A percentile compares a stretch with the other conserved stretches of the same genome.
phyloP scores from a whole-genome alignment of 2,888 invertebrate genomes.

The Ormyrus nitidulus region DNA sequence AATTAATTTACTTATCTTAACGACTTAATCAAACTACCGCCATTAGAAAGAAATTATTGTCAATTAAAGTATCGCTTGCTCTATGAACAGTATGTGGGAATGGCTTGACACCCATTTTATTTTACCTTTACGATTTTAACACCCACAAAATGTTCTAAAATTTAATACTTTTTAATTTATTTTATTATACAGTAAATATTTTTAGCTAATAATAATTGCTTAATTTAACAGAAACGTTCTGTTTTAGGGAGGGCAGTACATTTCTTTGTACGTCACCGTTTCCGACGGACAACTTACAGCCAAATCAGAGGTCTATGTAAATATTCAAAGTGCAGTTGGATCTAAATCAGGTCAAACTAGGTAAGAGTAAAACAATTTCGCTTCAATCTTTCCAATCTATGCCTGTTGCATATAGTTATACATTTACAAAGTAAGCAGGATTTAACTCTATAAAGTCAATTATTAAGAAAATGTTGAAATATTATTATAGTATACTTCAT shows the following conservation, averaged over 20 bases:
- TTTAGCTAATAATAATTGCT: not conserved
- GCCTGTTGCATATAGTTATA: not conserved
- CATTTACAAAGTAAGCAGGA: not conserved
- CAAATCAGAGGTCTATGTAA: conserved; percentile 83
- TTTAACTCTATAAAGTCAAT: not conserved
- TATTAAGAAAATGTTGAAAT: too few species aligned
- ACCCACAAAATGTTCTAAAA: not conserved
- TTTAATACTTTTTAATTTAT: conserved; percentile 24
- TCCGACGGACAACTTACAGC: conserved; percentile 81
- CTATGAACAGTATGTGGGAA: not conserved
- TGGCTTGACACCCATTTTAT: too few species aligned
- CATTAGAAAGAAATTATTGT: too few species aligned
- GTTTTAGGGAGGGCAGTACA: conserved; percentile 81
- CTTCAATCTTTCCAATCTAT: not conserved
- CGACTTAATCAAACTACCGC: too few species aligned
- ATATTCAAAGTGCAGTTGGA: conserved; percentile 77
- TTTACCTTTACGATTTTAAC: too few species aligned
- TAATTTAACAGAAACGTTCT: not conserved
- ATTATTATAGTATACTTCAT: not conserved
- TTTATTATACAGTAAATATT: not conserved
- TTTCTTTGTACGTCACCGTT: conserved; percentile 83
- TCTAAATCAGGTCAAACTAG: conserved; percentile 65
- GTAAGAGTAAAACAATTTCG: conserved; percentile 23
- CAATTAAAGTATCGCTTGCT: too few species aligned
- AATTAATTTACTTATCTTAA: too few species aligned